Conservation (phyloP, 2,113 vertebrate genomes). For the Edolisoma coerulescens region DNA sequence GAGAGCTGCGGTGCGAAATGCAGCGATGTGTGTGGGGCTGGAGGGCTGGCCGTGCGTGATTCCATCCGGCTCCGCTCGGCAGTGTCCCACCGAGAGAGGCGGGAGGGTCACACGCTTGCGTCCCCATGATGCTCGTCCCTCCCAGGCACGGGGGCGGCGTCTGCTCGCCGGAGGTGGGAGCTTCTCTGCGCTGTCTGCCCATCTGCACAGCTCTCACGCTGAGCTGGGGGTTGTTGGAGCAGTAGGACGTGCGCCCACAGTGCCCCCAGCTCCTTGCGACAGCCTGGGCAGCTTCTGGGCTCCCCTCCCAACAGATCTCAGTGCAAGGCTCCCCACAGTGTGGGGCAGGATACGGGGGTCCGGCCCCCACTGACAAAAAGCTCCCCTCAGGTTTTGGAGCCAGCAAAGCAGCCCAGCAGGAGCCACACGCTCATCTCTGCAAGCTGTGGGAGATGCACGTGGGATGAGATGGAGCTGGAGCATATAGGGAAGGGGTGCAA, state of each 20-base stretch:
- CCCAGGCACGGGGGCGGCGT: accelerated
- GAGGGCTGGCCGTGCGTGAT: accelerated
- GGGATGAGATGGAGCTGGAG: neutral
- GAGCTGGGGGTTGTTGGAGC: neutral
- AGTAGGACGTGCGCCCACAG: accelerated
- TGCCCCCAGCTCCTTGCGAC: neutral
- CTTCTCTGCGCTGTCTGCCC: neutral
- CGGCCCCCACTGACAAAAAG: neutral
- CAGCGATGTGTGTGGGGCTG: accelerated
- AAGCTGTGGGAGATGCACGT: neutral
- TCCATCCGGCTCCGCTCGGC: neutral
- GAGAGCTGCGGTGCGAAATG: accelerated
- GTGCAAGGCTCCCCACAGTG: neutral
- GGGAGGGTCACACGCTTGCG: accelerated
- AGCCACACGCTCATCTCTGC: accelerated
- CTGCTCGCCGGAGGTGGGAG: neutral
- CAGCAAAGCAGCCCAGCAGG: neutral
- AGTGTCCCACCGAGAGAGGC: neutral
- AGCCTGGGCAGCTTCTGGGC: neutral
- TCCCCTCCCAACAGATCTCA: neutral
- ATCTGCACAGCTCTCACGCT: accelerated
- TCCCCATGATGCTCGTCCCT: accelerated
- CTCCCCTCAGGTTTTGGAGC: neutral
- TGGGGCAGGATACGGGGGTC: neutral
- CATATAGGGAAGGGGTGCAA: neutral